Evolutionary conservation across 2,888 invertebrate genomes (phyloP), one percentile per base, ranked within the genome.

Genomic region (Hypsopygia costalis): DNA sequence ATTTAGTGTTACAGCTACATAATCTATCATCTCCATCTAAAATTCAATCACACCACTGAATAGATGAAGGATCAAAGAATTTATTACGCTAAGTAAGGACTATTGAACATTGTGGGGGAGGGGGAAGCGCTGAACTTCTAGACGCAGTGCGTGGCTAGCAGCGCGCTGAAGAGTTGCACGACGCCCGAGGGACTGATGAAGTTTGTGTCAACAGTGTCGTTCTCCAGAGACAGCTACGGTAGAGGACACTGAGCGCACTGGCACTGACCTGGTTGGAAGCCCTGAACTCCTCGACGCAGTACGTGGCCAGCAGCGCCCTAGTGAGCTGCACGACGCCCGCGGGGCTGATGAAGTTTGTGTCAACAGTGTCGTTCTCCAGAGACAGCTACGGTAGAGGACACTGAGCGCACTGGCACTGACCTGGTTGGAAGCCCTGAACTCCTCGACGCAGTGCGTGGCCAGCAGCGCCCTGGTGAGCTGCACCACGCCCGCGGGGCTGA

Each of bases 271-370:
- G n/a, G n/a, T n/a, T n/a, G 52, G 98, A 95, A 57, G 98, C 98
- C 77, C 98, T 92, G 87, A 99, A 97, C 90, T 99, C 98, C 85
- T 97, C 96, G 35, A 98, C 92, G 47, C 93, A 92, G 78, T 95
- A 94, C 61, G 95, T 95, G 65, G 94, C 92, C 49, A 98, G 92
- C 69, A 99, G 91, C 40, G 97, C 92, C 78, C 94, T 94, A 46
- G 98, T 92, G 52, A 99, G 91, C 77, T 92, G 92, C 53, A 98
- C 95, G 69, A 99, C 92, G 47, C 95, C 93, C 55, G 93, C 91
- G 44, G 98, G 98, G 72, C 95, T 95, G 77, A 99, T 94, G 89
- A 97, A 98, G 91, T 99, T 99, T 63, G 98, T 98, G 92, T 99
- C 98, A 58, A 98, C 94, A 81, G 94, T 97, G 75, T 97, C 91